Evolutionary conservation across 2,888 invertebrate species (phyloP).

Genomic region (Onchidella celtica): DNA sequence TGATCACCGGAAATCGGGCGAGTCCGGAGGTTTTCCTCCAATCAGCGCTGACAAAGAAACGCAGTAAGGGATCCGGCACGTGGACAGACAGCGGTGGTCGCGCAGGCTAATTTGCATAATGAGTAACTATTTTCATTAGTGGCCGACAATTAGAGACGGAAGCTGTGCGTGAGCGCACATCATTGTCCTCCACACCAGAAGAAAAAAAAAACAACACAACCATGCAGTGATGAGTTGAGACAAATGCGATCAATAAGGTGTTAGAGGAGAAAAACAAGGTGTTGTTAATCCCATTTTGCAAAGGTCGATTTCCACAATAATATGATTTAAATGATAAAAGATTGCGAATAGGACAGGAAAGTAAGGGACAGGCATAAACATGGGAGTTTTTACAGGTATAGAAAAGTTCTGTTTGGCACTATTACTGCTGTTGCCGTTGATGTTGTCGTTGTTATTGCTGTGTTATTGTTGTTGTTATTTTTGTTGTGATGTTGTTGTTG

Average conservation of each 20-base stretch:
- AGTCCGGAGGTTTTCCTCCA: constrained; percentile 45
- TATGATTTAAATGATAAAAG: neutral
- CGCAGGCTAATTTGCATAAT: constrained; percentile 46
- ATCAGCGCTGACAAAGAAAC: constrained; percentile 41
- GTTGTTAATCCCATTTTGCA: neutral
- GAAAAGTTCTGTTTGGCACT: neutral
- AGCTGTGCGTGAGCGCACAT: constrained; percentile 39
- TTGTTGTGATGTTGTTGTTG: neutral
- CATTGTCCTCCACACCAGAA: neutral
- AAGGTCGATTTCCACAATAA: neutral
- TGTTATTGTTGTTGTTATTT: neutral
- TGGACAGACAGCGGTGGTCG: constrained; percentile 9
- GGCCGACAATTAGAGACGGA: constrained; percentile 40
- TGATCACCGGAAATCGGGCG: constrained; percentile 45
- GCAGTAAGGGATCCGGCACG: constrained; percentile 29
- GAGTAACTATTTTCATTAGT: constrained; percentile 49
- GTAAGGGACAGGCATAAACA: no score
- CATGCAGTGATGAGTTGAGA: constrained; percentile 19
- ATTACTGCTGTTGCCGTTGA: neutral
- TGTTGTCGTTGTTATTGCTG: neutral
- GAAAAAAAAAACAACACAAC: no score
- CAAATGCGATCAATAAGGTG: constrained; percentile 33
- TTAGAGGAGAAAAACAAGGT: constrained; percentile 10
- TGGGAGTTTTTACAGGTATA: neutral
- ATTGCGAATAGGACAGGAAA: neutral